A percentile compares a stretch with the other conserved stretches of the same genome.
Evolutionary conservation across 1,140 invertebrate genomes (phyloP).

Genomic region (Paramacrobiotus metropolitanus): DNA sequence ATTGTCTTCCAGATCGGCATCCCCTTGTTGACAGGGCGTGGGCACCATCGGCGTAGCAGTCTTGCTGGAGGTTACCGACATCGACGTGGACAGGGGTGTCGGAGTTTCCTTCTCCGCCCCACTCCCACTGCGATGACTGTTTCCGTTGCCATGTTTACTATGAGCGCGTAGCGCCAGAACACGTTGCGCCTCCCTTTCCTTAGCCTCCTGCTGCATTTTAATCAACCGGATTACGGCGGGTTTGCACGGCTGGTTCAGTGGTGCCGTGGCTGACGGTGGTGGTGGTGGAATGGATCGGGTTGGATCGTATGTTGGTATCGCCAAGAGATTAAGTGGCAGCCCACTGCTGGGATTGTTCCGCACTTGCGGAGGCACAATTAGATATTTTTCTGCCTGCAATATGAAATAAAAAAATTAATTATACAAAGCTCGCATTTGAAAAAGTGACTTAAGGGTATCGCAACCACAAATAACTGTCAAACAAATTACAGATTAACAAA

Average conservation of each 20-base stretch:
- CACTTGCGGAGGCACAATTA: not conserved
- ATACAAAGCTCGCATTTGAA: no score
- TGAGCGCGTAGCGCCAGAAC: no score
- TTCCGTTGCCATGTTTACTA: no score
- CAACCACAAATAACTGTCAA: not conserved
- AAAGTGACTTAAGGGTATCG: no score
- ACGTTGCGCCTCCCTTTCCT: not conserved
- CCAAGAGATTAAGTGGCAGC: not conserved
- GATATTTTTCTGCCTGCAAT: not conserved
- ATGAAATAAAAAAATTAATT: not conserved
- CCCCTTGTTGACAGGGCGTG: no score
- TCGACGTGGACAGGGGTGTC: no score
- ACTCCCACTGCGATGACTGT: no score
- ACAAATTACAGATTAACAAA: not conserved
- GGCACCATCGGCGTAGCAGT: no score
- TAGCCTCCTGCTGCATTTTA: not conserved
- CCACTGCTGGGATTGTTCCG: not conserved
- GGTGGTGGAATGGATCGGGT: slow-evolving; percentile 3
- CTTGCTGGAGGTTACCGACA: no score
- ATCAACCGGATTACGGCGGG: not conserved
- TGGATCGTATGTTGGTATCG: slow-evolving; percentile 1
- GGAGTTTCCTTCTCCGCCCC: no score
- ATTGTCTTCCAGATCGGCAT: no score
- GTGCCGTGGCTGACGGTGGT: not conserved
- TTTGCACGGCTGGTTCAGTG: not conserved